A percentile compares a stretch with the other conserved stretches of the same genome.
These are phyloP conservation scores for Sandelia bainsii DNA, from an alignment of 2,797 vertebrate species.

Conservation along the genomic window DNA sequence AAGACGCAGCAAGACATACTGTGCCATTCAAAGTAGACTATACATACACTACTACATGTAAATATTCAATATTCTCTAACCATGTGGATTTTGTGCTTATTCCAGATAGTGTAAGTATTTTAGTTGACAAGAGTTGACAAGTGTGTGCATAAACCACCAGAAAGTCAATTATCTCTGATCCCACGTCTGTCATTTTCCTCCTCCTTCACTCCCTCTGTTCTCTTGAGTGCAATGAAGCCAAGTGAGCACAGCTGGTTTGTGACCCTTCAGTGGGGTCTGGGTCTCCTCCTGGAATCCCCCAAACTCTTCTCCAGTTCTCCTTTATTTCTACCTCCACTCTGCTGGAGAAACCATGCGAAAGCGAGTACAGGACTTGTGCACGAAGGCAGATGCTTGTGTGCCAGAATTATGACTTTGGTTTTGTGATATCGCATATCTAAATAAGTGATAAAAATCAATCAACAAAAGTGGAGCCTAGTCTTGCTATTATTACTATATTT, in stretches of 20 bases:
- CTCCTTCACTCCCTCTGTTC: conserved; percentile 4
- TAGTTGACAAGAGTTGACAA: conserved; percentile 32
- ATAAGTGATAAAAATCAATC: not conserved
- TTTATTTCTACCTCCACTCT: not conserved
- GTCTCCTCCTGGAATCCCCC: conserved; percentile 32
- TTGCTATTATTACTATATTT: not conserved
- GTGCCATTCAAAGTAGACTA: conserved; percentile 37
- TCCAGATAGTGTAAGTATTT: conserved; percentile 32
- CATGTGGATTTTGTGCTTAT: conserved; percentile 25
- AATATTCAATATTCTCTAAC: conserved; percentile 37
- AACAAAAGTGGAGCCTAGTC: not conserved
- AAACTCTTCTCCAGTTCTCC: not conserved
- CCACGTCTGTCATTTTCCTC: conserved; percentile 10
- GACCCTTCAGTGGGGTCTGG: conserved; percentile 45
- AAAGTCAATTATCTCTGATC: conserved; percentile 34
- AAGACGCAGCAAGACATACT: conserved; percentile 36
- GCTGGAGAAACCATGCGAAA: not conserved
- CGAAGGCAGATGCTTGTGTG: conserved; percentile 10
- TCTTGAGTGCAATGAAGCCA: conserved; percentile 29
- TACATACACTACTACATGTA: conserved; percentile 26
- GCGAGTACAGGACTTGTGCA: not conserved
- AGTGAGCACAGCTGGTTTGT: conserved; percentile 64
- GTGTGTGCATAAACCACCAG: conserved; percentile 22
- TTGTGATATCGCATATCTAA: too few species aligned
- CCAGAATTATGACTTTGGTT: conserved; percentile 16